phyloP scores from a whole-genome alignment of 2,113 vertebrate genomes.

The Melanocharis versteri region DNA sequence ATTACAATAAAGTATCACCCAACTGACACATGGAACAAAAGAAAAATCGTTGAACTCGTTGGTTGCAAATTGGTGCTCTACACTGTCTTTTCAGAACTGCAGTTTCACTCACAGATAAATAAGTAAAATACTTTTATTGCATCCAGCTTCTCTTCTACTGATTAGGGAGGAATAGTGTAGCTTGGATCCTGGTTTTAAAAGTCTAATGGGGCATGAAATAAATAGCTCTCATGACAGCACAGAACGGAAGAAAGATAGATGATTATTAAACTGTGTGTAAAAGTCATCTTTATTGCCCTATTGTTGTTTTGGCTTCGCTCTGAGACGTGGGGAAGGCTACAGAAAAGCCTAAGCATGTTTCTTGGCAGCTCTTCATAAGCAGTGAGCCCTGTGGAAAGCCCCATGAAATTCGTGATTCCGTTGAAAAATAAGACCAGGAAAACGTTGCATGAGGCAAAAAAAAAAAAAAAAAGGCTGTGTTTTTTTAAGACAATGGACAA shows the following conservation, averaged over 20 bases:
- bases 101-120: neutral
- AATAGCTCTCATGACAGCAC: conserved; percentile 33
- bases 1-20: neutral
- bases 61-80: neutral
- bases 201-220: conserved; percentile 43
- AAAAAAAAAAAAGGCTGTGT: neutral
- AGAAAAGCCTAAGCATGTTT: neutral
- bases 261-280: conserved; percentile 27
- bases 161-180: conserved; percentile 10
- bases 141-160: neutral
- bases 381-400: conserved; percentile 22
- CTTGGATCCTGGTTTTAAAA: conserved; percentile 31
- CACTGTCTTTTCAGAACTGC: neutral
- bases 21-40: neutral
- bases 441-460: neutral
- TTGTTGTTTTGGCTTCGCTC: conserved; percentile 40
- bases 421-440: neutral
- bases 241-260: neutral
- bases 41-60: neutral
- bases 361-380: conserved; percentile 31
- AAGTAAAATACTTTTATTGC: neutral
- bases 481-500: neutral
- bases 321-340: neutral
- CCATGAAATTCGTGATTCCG: conserved; percentile 7
- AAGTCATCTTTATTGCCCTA: conserved; percentile 26